A percentile compares a stretch with the other conserved stretches of the same genome.
These are phyloP conservation scores for Achatina immaculata DNA, from an alignment of 1,140 invertebrate species.

Conservation along the genomic window DNA sequence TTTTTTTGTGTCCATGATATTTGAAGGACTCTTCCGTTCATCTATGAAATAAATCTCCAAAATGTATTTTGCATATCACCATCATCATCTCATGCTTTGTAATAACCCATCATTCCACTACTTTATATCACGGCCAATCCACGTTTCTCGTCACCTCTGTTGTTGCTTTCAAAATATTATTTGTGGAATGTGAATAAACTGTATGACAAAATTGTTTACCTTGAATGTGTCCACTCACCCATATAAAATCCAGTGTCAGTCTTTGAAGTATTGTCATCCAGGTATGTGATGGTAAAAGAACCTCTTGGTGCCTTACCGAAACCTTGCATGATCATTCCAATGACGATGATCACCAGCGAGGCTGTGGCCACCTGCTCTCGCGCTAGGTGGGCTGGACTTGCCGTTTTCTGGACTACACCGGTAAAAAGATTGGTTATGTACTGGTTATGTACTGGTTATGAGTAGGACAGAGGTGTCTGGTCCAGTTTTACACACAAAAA, in stretches of 20 bases:
- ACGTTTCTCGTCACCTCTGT: too few species aligned
- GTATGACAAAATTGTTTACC: too few species aligned
- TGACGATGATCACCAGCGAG: slow-evolving; percentile 36
- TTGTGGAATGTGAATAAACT: too few species aligned
- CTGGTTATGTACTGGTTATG: not conserved
- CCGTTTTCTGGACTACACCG: not conserved
- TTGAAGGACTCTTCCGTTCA: too few species aligned
- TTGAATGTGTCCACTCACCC: slow-evolving; percentile 12
- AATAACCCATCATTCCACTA: too few species aligned
- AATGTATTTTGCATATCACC: too few species aligned
- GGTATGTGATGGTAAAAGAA: slow-evolving; percentile 34
- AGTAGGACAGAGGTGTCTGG: not conserved
- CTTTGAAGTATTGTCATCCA: slow-evolving; percentile 41
- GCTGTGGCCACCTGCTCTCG: slow-evolving; percentile 3
- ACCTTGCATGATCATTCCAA: slow-evolving; percentile 38
- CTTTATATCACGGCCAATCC: too few species aligned
- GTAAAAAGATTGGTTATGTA: not conserved
- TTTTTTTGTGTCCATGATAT: too few species aligned
- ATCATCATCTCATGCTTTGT: too few species aligned
- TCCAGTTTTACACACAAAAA: too few species aligned
- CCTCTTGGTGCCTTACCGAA: slow-evolving; percentile 40
- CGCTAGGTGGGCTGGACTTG: not conserved
- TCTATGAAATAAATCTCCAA: too few species aligned
- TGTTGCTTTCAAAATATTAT: too few species aligned
- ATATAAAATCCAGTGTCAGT: slow-evolving; percentile 43